These are phyloP conservation scores for Enteromius viviparus DNA, from an alignment of 2,797 vertebrate species.

Conservation along the genomic window DNA sequence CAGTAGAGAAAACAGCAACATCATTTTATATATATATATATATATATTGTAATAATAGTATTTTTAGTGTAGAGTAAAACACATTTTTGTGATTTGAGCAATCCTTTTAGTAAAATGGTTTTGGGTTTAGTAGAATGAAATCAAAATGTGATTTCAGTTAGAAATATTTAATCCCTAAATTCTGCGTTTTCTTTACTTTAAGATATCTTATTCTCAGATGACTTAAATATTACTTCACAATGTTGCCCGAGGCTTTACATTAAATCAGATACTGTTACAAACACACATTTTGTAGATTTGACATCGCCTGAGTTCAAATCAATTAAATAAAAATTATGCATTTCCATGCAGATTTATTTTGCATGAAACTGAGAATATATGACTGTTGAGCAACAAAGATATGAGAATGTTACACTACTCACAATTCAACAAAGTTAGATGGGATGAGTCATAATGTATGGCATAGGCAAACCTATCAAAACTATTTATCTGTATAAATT, in stretches of 20 bases:
- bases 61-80: not conserved
- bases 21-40: too few relatives aligned
- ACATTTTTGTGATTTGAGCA: not conserved
- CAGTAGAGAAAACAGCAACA: not conserved
- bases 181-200: not conserved
- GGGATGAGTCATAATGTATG: not conserved
- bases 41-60: not conserved
- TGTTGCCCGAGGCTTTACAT: not conserved
- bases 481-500: not conserved
- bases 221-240: not conserved
- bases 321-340: not conserved
- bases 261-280: not conserved
- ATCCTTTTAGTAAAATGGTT: not conserved
- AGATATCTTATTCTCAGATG: not conserved
- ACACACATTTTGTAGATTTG: not conserved
- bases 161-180: not conserved
- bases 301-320: not conserved
- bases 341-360: not conserved
- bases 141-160: conserved; percentile 7
- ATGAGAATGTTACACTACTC: not conserved
- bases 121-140: conserved; percentile 1
- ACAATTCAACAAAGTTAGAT: conserved; percentile 16
- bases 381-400: not conserved
- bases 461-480: not conserved
- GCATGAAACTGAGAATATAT: not conserved